A percentile compares a stretch with the other conserved stretches of the same genome.
These are phyloP conservation scores for Turdus rufiventris DNA, from an alignment of 2,113 vertebrate genomes.

Conservation along the genomic window DNA sequence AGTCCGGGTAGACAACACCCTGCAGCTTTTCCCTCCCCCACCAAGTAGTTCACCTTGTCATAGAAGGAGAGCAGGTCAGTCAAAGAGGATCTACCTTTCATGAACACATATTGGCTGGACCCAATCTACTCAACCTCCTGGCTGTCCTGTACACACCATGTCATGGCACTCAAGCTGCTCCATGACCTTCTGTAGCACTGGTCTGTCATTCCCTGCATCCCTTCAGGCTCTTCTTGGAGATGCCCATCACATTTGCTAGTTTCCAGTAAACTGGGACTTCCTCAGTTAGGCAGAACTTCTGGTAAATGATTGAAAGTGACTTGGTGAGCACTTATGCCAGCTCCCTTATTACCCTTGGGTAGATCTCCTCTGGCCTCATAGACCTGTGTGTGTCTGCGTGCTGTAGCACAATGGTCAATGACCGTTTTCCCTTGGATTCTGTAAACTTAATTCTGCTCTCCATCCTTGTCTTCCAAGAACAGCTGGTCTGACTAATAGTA, in stretches of 20 bases:
- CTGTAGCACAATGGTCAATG: background rate
- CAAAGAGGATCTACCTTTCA: background rate
- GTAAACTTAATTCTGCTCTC: background rate
- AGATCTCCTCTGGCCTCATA: background rate
- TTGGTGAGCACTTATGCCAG: background rate
- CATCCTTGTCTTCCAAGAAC: background rate
- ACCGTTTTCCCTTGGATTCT: background rate
- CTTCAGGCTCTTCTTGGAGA: background rate
- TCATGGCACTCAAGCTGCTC: background rate
- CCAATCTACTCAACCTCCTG: background rate
- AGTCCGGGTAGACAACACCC: background rate
- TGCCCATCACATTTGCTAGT: background rate
- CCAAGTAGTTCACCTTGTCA: background rate
- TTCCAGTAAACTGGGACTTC: background rate
- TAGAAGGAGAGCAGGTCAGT: background rate
- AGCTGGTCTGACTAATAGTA: background rate
- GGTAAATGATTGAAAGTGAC: background rate
- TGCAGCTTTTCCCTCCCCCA: background rate
- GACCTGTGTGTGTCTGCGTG: background rate
- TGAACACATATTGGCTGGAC: background rate
- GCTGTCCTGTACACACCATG: fast-evolving
- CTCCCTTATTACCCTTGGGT: background rate
- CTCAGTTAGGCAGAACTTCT: background rate
- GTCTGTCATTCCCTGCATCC: background rate
- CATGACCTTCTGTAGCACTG: fast-evolving